These are phyloP conservation scores for Botia almorhae DNA, from an alignment of 2,797 vertebrate genomes.

Conservation along the genomic window DNA sequence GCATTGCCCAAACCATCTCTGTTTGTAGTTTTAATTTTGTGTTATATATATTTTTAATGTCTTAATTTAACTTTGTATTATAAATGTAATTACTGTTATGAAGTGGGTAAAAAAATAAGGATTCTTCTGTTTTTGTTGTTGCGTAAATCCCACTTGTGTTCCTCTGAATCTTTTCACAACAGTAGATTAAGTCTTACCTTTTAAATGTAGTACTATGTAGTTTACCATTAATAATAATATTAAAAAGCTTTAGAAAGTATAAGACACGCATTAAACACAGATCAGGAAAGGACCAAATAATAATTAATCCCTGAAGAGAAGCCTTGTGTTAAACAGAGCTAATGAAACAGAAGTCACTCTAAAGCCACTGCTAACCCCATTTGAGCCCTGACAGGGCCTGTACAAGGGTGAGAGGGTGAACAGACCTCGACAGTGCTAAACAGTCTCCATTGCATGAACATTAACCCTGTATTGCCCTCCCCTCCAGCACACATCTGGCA, in stretches of 20 bases:
- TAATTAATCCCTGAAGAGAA: constrained; percentile 68
- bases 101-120: no score
- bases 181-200: no score
- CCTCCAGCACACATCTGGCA: constrained; percentile 71
- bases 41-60: no score
- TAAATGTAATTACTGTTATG: no score
- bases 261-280: constrained; percentile 1
- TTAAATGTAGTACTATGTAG: no score
- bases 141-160: no score
- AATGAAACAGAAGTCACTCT: constrained; percentile 72
- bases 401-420: constrained; percentile 64
- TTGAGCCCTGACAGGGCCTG: constrained; percentile 58
- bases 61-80: no score
- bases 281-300: constrained; percentile 59
- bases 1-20: no score
- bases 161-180: no score
- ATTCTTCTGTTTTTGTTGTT: no score
- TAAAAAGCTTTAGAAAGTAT: background rate
- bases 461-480: constrained; percentile 74
- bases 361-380: constrained; percentile 70
- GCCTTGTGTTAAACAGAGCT: constrained; percentile 74
- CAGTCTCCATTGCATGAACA: constrained; percentile 69
- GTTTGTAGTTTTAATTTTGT: no score
- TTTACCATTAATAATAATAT: no score
- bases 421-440: constrained; percentile 71